Base-by-base conservation (phyloP, 1,140 invertebrate species). In the Drosophila takahashii region DNA sequence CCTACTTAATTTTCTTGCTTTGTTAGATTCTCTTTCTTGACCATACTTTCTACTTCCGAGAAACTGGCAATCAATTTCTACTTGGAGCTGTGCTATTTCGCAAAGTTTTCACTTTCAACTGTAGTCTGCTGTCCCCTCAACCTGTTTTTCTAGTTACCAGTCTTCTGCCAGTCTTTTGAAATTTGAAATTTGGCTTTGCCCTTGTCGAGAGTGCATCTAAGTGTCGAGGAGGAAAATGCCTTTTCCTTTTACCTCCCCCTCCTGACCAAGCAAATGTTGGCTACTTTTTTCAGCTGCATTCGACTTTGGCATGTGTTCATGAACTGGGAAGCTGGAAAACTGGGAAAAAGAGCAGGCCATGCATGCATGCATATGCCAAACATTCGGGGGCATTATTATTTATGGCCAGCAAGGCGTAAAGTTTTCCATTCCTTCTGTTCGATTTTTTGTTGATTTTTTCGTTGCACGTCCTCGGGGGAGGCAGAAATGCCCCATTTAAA, bases 41-140 rank as follows among this genome's bases (percentile, higher is more conserved):
- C 26, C 15, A 32, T 18, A 34, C 56, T 26, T 51, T 22, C 32
- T 34, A 59, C 27, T 36, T n/a, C 4, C 36, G n/a, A 18, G 10
- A 53, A 73, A 69, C 59, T 78, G 71, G 16, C 53, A 57, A 85
- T 78, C 61, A 67, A 74, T 78, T 75, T 66, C 42, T 72, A 70
- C 45, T 80, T 80, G 60, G 29, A 52, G 45, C 48, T 54, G 34
- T 47, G 51, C 37, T 65, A 79, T 79, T 84, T 77, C 51, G 62
- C 62, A 50, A 67, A 79, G 60, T 64, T 53, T 65, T n/a, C 13
- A 51, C 36, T 69, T 34, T 8, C 70, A 37, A 70, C 71, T 72
- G 41, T 45, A 59, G 56, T 62, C 44, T 50, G 37, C n/a, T 11
- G 4, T 4, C 37, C n/a, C 36, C 22, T 10, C 15, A 0, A 15